These are phyloP conservation scores for Phasia obesa DNA, from an alignment of 2,888 invertebrate species.

Conservation along the genomic window DNA sequence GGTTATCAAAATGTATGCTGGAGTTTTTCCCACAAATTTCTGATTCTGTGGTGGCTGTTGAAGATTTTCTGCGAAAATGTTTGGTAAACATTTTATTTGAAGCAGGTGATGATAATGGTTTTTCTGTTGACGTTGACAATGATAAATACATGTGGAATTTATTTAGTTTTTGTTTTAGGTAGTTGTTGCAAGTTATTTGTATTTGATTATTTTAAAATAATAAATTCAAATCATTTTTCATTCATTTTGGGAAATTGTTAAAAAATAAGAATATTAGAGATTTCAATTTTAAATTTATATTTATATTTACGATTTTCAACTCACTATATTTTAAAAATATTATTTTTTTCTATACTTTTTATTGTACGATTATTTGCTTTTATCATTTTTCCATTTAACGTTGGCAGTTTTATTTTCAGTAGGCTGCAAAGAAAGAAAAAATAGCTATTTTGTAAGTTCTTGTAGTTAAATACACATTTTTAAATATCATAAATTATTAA, in stretches of 20 bases:
- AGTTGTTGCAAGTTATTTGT: not conserved
- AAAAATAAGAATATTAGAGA: too few relatives aligned
- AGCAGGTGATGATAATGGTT: constrained; percentile 52
- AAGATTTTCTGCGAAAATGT: constrained; percentile 82
- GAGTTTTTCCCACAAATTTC: constrained; percentile 24
- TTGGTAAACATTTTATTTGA: constrained; percentile 82
- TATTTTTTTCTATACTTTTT: too few relatives aligned
- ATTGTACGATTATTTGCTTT: too few relatives aligned
- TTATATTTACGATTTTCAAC: too few relatives aligned
- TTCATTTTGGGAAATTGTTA: too few relatives aligned
- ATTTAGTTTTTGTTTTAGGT: constrained; percentile 20
- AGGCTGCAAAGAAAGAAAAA: constrained; percentile 34
- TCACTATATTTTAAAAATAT: too few relatives aligned
- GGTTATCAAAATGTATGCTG: constrained; percentile 46
- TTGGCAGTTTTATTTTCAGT: constrained; percentile 13
- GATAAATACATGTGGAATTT: constrained; percentile 45
- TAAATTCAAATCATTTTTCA: not conserved
- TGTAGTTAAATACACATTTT: not conserved
- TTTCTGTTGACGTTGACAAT: not conserved
- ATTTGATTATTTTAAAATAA: not conserved
- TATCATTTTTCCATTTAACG: too few relatives aligned
- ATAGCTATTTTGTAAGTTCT: not conserved
- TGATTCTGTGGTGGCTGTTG: constrained; percentile 55
- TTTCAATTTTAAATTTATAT: too few relatives aligned
- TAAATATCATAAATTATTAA: too few relatives aligned